Conservation (phyloP, 1,140 invertebrate genomes). For the Caenorhabditis briggsae region DNA sequence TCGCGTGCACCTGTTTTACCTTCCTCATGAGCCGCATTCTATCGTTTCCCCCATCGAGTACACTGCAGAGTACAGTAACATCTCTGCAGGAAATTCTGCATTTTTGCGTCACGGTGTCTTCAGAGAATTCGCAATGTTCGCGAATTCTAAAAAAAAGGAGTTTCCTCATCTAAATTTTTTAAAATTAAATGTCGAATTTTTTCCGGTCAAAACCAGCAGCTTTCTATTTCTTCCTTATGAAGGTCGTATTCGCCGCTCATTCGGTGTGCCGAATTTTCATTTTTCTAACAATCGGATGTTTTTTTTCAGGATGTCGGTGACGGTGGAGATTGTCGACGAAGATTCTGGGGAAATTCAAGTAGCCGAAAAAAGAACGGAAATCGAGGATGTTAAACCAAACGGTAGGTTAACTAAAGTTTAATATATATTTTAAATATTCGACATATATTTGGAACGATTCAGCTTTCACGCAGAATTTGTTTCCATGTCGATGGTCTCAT, state of each 20-base stretch:
- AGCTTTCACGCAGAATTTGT: neutral
- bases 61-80: neutral
- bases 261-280: neutral
- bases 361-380: neutral
- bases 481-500: neutral
- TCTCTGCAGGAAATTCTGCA: neutral
- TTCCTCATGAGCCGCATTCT: neutral
- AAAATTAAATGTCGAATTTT: too few species aligned
- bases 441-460: too few species aligned
- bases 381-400: neutral
- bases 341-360: neutral
- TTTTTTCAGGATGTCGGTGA: conserved; percentile 35
- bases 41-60: neutral
- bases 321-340: conserved; percentile 44
- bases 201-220: too few species aligned
- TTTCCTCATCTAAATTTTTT: too few species aligned
- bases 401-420: neutral
- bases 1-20: neutral
- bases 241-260: neutral
- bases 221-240: too few species aligned
- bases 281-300: neutral
- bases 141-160: neutral
- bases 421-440: too few species aligned
- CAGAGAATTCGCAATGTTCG: neutral
- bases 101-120: neutral